Conservation (phyloP, 2,113 vertebrate species). For the Dermatemys mawii region DNA sequence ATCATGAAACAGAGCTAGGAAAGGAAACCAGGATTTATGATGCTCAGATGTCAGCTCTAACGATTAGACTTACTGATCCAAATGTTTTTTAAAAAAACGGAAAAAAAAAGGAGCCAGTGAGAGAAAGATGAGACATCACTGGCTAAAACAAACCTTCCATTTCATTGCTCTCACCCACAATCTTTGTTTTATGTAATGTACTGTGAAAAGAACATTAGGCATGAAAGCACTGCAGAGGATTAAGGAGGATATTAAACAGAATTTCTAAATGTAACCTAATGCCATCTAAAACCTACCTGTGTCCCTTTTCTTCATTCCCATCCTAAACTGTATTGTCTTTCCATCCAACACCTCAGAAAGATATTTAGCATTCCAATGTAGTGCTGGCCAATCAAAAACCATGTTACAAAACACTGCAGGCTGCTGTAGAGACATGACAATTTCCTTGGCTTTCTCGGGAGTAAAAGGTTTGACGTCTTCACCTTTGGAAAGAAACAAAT, state of each 20-base stretch:
- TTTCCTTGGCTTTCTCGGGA: slow-evolving; percentile 82
- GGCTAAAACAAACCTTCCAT: not conserved
- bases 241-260: not conserved
- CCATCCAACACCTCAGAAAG: slow-evolving; percentile 80
- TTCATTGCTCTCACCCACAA: not conserved
- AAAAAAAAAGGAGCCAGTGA: not conserved
- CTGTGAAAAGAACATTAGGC: not conserved
- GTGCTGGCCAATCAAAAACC: slow-evolving; percentile 88
- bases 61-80: not conserved
- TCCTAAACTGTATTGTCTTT: slow-evolving; percentile 85
- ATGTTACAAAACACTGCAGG: slow-evolving; percentile 91
- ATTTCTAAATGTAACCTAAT: not conserved
- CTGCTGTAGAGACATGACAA: slow-evolving; percentile 83
- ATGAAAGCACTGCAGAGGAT: not conserved
- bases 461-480: slow-evolving; percentile 86
- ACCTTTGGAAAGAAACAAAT: slow-evolving; percentile 53
- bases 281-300: slow-evolving; percentile 76
- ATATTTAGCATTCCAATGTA: slow-evolving; percentile 83
- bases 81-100: not conserved
- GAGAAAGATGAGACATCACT: not conserved
- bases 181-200: not conserved
- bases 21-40: not conserved
- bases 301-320: slow-evolving; percentile 79
- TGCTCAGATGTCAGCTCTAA: not conserved
- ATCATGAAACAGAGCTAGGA: not conserved